These are phyloP conservation scores for Machimus atricapillus DNA, from an alignment of 2,888 invertebrate genomes.

Conservation along the genomic window DNA sequence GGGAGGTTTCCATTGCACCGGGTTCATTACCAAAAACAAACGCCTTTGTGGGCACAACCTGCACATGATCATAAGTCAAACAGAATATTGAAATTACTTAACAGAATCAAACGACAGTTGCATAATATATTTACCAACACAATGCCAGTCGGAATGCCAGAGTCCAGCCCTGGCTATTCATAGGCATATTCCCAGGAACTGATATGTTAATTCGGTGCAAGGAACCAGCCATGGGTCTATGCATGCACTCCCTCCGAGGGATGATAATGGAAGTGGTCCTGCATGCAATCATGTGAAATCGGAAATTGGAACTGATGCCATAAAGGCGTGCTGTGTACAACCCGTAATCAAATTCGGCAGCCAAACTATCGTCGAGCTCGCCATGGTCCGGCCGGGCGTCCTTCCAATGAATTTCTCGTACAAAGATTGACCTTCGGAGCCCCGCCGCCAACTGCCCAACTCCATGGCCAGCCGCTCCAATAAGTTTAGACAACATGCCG, in stretches of 20 bases:
- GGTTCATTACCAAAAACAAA: background rate
- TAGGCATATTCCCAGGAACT: conserved; percentile 3
- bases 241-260: background rate
- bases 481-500: background rate
- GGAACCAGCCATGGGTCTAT: background rate
- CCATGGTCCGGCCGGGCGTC: background rate
- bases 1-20: background rate
- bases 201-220: conserved; percentile 19
- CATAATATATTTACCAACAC: background rate
- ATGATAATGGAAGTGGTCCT: conserved; percentile 25
- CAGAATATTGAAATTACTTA: conserved; percentile 15
- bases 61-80: background rate
- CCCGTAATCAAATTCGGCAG: conserved; percentile 21
- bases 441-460: background rate
- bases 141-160: background rate
- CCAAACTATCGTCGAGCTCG: background rate
- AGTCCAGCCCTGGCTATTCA: background rate
- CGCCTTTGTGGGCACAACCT: background rate
- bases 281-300: conserved; percentile 27
- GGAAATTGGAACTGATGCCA: conserved; percentile 27
- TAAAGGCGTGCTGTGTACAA: conserved; percentile 17
- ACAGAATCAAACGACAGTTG: background rate
- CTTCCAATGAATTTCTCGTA: background rate
- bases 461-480: background rate
- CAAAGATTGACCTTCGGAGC: background rate